Base-by-base conservation (phyloP, 2,113 vertebrate genomes). In the Petrocephalus microphthalmus region DNA sequence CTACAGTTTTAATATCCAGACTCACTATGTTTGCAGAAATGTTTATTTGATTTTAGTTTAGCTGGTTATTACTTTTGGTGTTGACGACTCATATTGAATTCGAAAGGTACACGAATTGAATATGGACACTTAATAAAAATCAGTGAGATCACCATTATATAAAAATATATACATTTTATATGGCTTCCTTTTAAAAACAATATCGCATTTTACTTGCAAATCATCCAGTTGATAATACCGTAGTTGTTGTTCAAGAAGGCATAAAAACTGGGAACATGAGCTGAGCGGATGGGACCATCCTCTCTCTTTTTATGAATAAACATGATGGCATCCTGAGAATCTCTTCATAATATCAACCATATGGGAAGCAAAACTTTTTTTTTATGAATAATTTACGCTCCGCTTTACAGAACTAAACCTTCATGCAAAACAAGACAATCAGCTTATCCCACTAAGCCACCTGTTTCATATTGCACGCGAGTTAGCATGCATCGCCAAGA, bases 281-380 rank as follows among this genome's bases (percentile, higher is more conserved):
- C 60, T 29, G 60, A 13, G 60, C 33, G 29, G 42, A 42, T 42
- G 33, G 71, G 17, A 2, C 17, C 15, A 37, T 47, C 42, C 42
- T 52, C 25, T n/a, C 78, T 52, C 19, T n/a, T 88, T 90, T 93
- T 93, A 94, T 95, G 93, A 95, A 95, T 95, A 96, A 93, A 94
- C 94, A 95, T 95, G 93, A 88, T 19, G 74, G 90, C 86, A 93
- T 94, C 92, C 94, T 74, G 85, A 92, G 93, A 94, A 88, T 89
- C 88, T 89, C 90, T 54, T 91, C 89, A 91, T 91, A 92, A 93
- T 92, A 91, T 92, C 92, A 92, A 90, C 95, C 94, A 94, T 94
- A 95, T 95, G 94, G 94, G 94, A 94, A 94, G 92, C 82, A 20
- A 3, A 90, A 91, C 90, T 90, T 86, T 64, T 60, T 60, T 67